phyloP scores from a whole-genome alignment of 2,113 vertebrate genomes.

The Pygoscelis antarcticus region DNA sequence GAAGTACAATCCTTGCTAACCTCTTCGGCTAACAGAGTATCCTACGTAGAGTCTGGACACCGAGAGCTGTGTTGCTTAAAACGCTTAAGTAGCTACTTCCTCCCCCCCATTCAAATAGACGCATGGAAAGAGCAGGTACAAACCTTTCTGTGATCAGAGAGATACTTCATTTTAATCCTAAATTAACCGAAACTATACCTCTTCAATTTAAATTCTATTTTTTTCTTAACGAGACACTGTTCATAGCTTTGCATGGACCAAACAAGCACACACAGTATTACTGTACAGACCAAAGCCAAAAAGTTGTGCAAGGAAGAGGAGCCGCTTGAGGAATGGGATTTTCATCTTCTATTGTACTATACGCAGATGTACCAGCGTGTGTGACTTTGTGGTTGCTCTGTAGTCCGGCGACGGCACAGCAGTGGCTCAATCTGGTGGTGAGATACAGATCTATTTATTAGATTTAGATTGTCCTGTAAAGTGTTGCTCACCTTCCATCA shows the following conservation, averaged over 20 bases:
- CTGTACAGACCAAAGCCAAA: slow-evolving; percentile 67
- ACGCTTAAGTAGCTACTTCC: not conserved
- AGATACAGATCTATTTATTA: slow-evolving; percentile 43
- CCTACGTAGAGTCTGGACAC: not conserved
- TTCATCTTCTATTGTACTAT: slow-evolving; percentile 23
- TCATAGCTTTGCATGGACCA: slow-evolving; percentile 76
- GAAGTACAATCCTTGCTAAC: slow-evolving; percentile 7
- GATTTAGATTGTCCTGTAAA: slow-evolving; percentile 50
- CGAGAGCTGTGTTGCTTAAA: slow-evolving; percentile 18
- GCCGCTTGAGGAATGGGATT: slow-evolving; percentile 63
- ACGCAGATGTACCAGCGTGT: not conserved
- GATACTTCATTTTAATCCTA: slow-evolving; percentile 43
- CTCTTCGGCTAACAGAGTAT: not conserved
- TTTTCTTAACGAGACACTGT: slow-evolving; percentile 51
- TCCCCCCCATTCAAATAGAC: not conserved
- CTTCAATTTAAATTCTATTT: slow-evolving; percentile 55
- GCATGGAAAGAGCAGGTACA: not conserved
- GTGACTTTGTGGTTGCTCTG: slow-evolving; percentile 63
- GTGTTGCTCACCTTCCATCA: slow-evolving; percentile 36
- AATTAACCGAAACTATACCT: not conserved
- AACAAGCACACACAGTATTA: slow-evolving; percentile 65
- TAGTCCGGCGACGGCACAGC: slow-evolving; percentile 39
- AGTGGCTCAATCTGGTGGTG: slow-evolving; percentile 47
- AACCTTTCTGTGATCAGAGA: slow-evolving; percentile 8
- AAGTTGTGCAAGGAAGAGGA: slow-evolving; percentile 52